These are phyloP conservation scores for Malurus elegans DNA, from an alignment of 2,113 vertebrate genomes.

Conservation along the genomic window DNA sequence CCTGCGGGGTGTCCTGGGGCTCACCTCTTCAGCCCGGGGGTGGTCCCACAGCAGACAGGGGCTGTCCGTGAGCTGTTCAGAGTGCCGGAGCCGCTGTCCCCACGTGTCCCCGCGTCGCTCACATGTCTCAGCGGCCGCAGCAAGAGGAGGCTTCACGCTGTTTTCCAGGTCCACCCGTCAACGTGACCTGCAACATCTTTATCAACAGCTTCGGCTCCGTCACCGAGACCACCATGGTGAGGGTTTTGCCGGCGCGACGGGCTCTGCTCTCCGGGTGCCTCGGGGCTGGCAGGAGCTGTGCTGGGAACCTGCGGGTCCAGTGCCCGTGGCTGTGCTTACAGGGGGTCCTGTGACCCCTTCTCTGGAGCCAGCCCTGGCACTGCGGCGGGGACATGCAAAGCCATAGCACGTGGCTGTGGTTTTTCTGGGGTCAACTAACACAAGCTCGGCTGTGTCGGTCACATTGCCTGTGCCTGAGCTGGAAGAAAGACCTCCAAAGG, in stretches of 20 bases:
- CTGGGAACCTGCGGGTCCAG: fast-evolving
- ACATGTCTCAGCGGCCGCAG: fast-evolving
- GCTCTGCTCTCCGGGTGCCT: background rate
- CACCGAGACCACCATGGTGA: constrained; percentile 95
- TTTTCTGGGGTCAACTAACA: background rate
- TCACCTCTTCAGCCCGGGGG: fast-evolving
- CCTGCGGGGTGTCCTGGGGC: background rate
- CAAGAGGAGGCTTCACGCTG: background rate
- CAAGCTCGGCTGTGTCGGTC: background rate
- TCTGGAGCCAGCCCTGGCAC: background rate
- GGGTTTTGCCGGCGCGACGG: fast-evolving
- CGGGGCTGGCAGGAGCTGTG: background rate
- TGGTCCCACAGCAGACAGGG: background rate
- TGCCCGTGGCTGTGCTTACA: fast-evolving
- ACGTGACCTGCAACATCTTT: constrained; percentile 97
- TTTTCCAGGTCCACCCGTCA: constrained; percentile 86
- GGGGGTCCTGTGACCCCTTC: background rate
- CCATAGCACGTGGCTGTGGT: background rate
- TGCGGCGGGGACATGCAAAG: fast-evolving
- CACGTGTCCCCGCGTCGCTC: fast-evolving
- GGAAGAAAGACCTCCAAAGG: background rate
- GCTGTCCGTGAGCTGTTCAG: background rate
- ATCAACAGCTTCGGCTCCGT: constrained; percentile 96
- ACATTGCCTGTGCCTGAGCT: background rate
- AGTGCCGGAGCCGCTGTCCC: background rate